These are phyloP conservation scores for Drosophila cyrtoloma DNA, from an alignment of 2,888 invertebrate genomes.

Conservation along the genomic window DNA sequence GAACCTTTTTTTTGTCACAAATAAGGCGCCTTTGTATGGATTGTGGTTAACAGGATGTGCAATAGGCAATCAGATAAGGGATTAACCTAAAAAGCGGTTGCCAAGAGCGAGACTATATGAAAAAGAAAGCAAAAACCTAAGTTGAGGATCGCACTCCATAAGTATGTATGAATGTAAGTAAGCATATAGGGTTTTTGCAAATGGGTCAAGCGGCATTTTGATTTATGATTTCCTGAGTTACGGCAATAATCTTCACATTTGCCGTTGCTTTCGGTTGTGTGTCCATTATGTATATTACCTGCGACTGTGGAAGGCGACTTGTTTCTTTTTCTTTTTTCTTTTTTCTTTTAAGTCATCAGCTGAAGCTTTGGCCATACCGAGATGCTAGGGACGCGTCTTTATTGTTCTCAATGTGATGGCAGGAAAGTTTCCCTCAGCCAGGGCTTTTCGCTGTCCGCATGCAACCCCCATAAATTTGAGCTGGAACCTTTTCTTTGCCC, in stretches of 20 bases:
- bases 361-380: constrained; percentile 17
- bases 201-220: constrained; percentile 52
- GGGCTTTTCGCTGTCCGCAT: constrained; percentile 2
- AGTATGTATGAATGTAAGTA: constrained; percentile 2
- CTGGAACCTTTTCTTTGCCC: constrained; percentile 5
- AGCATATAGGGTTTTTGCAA: constrained; percentile 29
- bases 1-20: not conserved
- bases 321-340: not conserved
- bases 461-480: constrained; percentile 27
- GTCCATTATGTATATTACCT: constrained; percentile 23
- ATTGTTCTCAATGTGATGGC: constrained; percentile 17
- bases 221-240: constrained; percentile 53
- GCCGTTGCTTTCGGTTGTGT: constrained; percentile 8
- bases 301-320: constrained; percentile 21
- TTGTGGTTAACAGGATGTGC: constrained; percentile 34
- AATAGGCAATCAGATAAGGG: constrained; percentile 41
- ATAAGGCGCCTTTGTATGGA: not conserved
- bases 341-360: not conserved
- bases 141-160: constrained; percentile 18
- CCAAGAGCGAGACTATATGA: not conserved
- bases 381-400: constrained; percentile 29
- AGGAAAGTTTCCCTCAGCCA: constrained; percentile 25
- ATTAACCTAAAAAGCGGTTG: constrained; percentile 32
- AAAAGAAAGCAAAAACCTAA: constrained; percentile 34
- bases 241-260: constrained; percentile 29